Conservation (phyloP, 2,888 invertebrate species). For the Lasius platythorax region DNA sequence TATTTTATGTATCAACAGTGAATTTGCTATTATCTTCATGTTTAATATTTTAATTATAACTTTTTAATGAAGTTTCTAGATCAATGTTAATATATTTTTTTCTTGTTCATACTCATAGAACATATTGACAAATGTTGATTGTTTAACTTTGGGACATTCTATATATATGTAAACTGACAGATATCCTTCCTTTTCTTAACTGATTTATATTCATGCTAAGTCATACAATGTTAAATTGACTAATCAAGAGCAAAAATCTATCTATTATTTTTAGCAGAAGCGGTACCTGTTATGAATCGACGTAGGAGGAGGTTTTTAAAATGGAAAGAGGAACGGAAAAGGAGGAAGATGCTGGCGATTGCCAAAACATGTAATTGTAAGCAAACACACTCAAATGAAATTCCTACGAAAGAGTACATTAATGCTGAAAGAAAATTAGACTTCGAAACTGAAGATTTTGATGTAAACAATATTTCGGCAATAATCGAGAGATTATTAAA, state of each 20-base stretch:
- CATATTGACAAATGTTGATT: neutral
- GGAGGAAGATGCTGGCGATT: too few species aligned
- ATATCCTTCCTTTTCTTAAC: neutral
- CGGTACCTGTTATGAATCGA: too few species aligned
- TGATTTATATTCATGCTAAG: neutral
- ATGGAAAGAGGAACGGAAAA: too few species aligned
- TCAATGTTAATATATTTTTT: neutral
- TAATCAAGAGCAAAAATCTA: neutral
- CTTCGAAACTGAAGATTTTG: conserved; percentile 73
- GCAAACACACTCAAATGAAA: too few species aligned
- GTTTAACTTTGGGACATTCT: neutral
- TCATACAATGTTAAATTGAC: neutral
- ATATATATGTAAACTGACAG: neutral
- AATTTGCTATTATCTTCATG: neutral
- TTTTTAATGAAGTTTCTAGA: neutral
- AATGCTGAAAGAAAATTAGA: conserved; percentile 66
- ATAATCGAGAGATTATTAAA: too few species aligned
- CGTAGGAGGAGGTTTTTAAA: too few species aligned
- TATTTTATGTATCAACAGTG: neutral
- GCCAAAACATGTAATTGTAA: conserved; percentile 58
- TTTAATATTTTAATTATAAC: neutral
- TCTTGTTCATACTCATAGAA: neutral
- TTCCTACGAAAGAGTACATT: conserved; percentile 9
- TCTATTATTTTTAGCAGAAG: conserved; percentile 16
- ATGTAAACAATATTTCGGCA: neutral